These are phyloP conservation scores for Mormyrus hasselquistii DNA, from an alignment of 2,797 vertebrate species.

Conservation along the genomic window DNA sequence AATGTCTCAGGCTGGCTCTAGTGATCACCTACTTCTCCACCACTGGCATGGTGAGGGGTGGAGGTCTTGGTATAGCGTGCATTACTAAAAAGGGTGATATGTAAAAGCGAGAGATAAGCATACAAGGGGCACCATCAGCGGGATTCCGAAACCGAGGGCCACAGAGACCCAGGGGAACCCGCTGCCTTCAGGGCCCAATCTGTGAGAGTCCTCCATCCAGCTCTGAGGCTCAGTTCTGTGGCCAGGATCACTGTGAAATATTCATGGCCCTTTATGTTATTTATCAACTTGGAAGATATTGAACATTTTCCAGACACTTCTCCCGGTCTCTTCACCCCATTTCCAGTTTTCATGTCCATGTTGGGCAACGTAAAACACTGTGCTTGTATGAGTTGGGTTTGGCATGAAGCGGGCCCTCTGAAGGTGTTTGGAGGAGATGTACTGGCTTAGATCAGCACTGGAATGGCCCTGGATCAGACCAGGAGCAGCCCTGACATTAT, in stretches of 20 bases:
- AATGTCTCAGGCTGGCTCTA: not conserved
- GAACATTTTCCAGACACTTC: not conserved
- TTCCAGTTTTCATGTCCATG: not conserved
- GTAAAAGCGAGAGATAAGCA: constrained; percentile 48
- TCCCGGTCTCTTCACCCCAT: not conserved
- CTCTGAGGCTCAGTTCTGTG: constrained; percentile 51
- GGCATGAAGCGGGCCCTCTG: not conserved
- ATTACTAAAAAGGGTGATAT: constrained; percentile 25
- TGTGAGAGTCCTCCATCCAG: constrained; percentile 60
- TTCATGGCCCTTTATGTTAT: constrained; percentile 63
- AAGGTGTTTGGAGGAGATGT: not conserved
- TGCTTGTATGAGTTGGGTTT: not conserved
- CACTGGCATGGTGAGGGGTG: not conserved
- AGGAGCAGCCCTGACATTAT: not conserved
- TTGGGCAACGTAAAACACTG: not conserved
- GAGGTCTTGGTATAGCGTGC: not conserved
- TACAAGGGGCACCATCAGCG: constrained; percentile 40
- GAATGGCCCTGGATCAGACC: not conserved
- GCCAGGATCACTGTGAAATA: constrained; percentile 51
- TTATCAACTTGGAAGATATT: constrained; percentile 40
- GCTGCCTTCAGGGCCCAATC: constrained; percentile 54
- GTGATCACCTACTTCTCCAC: not conserved
- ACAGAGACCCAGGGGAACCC: constrained; percentile 44
- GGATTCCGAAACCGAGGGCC: constrained; percentile 44
- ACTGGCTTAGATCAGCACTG: not conserved